Base-by-base conservation (phyloP, 2,888 invertebrate genomes). In the Amiota mariae region DNA sequence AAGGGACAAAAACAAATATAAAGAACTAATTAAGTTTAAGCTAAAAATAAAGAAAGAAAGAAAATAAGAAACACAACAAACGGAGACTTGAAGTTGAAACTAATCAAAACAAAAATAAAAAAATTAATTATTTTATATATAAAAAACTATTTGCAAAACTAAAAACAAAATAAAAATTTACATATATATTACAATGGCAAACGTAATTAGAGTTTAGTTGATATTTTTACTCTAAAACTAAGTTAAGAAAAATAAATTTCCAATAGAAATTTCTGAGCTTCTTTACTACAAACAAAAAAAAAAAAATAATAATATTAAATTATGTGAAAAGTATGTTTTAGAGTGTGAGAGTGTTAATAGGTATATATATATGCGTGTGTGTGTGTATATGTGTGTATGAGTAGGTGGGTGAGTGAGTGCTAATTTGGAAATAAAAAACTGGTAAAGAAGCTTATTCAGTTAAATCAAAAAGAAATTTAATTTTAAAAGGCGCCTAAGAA, bases 1-100 rank as follows among this genome's bases (percentile, higher is more conserved):
- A 67, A 67, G 36, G 36, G 68, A 47, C 20, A 70, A 64, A 64
- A 66, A 63, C 48, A 48, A 64, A 76, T 71, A 63, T 76, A 72
- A 67, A 46, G 24, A 71, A 76, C 68, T 77, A 72, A 47, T 48
- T 68, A 68, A 51, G 15, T 68, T 36, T 68, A 54, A 54, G 67
- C 13, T 12, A 18, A 72, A 10, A 67, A 72, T 36, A 15, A 63
- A 36, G 56, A 72, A 64, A 63, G 54, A 13, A 70, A 13, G 36
- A 49, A 56, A 54, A 54, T 36, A 24, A 24, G 49, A 49, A 63
- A n/a, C 49, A 13, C 24, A 71, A 63, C 13, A 51, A n/a, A 12
- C n/a, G 54, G 54, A 51, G n/a, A 51, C 54, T 51, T 51, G 6
- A 20, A 59, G 59, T 15, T 59, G 59, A 51, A 51, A 51, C 12